Evolutionary conservation across 1,140 invertebrate genomes (phyloP).

Genomic region (Macrotrachela quadricornifera): DNA sequence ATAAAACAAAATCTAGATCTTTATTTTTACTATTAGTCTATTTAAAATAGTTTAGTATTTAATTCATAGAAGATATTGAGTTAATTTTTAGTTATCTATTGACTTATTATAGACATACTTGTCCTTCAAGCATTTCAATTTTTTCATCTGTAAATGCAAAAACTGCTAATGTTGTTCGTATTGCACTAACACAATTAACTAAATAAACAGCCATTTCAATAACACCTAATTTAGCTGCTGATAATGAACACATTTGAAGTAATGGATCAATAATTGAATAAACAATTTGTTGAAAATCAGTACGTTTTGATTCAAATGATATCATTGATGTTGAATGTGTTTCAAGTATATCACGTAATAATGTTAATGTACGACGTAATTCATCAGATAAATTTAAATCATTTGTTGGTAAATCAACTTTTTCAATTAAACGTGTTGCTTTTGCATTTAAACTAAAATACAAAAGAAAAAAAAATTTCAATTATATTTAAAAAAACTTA

Average conservation of each 20-base stretch:
- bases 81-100: too few species aligned
- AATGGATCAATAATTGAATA: conserved; percentile 68
- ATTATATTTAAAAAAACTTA: too few species aligned
- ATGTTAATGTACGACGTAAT: conserved; percentile 38
- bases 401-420: conserved; percentile 14
- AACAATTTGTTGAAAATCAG: conserved; percentile 48
- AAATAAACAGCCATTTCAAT: conserved; percentile 85
- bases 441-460: conserved; percentile 42
- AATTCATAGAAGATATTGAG: too few species aligned
- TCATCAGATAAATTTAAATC: too few species aligned
- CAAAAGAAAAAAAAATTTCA: conserved; percentile 30
- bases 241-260: conserved; percentile 70
- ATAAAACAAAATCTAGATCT: too few species aligned
- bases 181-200: conserved; percentile 74
- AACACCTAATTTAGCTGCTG: conserved; percentile 59
- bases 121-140: conserved; percentile 58
- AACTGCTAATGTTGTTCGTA: conserved; percentile 62
- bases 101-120: conserved; percentile 34
- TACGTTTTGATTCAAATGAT: conserved; percentile 46
- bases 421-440: conserved; percentile 33
- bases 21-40: too few species aligned
- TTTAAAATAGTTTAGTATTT: too few species aligned
- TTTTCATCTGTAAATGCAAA: conserved; percentile 75
- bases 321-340: conserved; percentile 40
- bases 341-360: conserved; percentile 52